Evolutionary conservation across 2,113 vertebrate genomes (phyloP).

Genomic region (Hucho hucho): DNA sequence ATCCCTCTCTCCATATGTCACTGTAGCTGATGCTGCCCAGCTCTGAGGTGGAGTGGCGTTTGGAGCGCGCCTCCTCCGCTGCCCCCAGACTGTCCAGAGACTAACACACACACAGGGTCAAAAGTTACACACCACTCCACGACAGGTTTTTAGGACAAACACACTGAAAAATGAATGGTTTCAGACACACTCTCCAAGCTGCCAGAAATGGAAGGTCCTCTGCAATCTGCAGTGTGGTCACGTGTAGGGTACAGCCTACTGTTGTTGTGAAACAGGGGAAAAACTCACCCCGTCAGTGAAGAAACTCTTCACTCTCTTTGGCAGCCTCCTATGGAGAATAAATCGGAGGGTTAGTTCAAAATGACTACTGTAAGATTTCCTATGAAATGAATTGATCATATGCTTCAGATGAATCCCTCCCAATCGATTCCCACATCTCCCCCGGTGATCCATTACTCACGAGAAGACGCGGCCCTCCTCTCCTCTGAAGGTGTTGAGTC

Average conservation of each 20-base stretch:
- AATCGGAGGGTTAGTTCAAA: neutral
- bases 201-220: neutral
- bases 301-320: slow-evolving; percentile 93
- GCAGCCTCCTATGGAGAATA: slow-evolving; percentile 80
- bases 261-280: neutral
- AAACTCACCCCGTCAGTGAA: slow-evolving; percentile 91
- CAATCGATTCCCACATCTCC: rapidly evolving
- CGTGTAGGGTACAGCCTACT: neutral
- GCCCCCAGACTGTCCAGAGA: slow-evolving; percentile 88
- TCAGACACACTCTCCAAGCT: neutral
- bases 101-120: slow-evolving; percentile 58
- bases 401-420: neutral
- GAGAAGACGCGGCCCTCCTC: slow-evolving; percentile 83
- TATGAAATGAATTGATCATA: neutral
- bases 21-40: slow-evolving; percentile 86
- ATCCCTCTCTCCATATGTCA: slow-evolving; percentile 88
- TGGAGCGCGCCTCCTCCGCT: slow-evolving; percentile 86
- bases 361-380: neutral
- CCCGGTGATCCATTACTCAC: slow-evolving; percentile 57
- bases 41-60: slow-evolving; percentile 93
- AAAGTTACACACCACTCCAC: neutral
- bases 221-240: neutral
- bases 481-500: slow-evolving; percentile 90
- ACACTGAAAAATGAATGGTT: neutral
- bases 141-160: neutral